Conservation (phyloP, 2,888 invertebrate genomes). For the Sminthurinus aureus region DNA sequence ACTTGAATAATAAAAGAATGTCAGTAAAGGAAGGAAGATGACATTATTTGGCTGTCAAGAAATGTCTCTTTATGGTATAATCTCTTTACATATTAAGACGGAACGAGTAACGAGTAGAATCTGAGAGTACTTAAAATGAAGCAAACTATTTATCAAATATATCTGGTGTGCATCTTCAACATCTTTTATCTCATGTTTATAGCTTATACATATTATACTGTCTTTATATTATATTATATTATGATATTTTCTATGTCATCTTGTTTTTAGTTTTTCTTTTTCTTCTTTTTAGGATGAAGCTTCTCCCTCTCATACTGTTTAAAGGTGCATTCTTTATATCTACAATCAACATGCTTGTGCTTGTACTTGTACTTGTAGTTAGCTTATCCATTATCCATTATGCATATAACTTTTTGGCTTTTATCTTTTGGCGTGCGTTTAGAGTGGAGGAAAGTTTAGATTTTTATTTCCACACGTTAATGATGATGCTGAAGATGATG, state of each 20-base stretch:
- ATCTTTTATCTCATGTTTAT: too few relatives aligned
- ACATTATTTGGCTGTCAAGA: constrained; percentile 1
- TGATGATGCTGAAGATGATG: background rate
- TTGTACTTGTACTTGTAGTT: background rate
- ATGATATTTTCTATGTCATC: background rate
- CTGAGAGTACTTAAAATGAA: background rate
- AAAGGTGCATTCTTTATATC: background rate
- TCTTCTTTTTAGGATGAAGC: too few relatives aligned
- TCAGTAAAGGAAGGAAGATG: background rate
- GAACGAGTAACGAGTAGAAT: background rate
- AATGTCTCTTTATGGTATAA: background rate
- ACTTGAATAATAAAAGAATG: too few relatives aligned
- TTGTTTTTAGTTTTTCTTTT: too few relatives aligned
- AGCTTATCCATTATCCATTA: too few relatives aligned
- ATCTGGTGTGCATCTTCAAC: too few relatives aligned
- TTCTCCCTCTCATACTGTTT: too few relatives aligned
- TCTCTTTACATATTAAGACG: background rate
- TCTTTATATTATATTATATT: background rate
- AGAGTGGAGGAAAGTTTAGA: constrained; percentile 3
- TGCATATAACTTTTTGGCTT: too few relatives aligned
- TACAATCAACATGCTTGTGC: background rate
- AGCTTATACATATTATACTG: background rate
- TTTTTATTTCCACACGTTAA: background rate
- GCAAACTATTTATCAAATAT: background rate
- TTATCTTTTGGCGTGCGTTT: too few relatives aligned